A percentile compares a stretch with the other conserved stretches of the same genome.
These are phyloP conservation scores for Brachionus plicatilis DNA, from an alignment of 1,140 invertebrate species.

Conservation along the genomic window DNA sequence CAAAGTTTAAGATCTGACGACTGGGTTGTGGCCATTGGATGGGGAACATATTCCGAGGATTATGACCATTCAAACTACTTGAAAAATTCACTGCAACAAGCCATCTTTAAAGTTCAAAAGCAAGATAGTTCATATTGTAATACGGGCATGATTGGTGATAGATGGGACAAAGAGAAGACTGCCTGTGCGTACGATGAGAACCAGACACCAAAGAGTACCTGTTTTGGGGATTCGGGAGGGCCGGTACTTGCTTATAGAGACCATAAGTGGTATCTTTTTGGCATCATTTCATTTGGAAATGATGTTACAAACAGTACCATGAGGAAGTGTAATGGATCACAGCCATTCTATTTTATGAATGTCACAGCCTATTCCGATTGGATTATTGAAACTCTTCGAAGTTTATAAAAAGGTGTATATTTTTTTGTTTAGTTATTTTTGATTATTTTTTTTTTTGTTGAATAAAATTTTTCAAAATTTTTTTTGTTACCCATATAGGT, in stretches of 20 bases:
- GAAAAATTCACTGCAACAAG: slow-evolving; percentile 20
- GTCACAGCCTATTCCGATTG: slow-evolving; percentile 19
- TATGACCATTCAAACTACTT: background rate
- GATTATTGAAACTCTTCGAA: background rate
- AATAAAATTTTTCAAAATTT: background rate
- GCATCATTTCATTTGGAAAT: slow-evolving; percentile 36
- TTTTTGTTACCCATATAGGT: background rate
- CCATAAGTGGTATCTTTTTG: background rate
- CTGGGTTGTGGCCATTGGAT: slow-evolving; percentile 25
- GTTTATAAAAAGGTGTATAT: slow-evolving; percentile 3
- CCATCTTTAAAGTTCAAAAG: slow-evolving; percentile 12
- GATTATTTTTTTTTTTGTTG: background rate
- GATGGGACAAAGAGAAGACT: slow-evolving; percentile 9
- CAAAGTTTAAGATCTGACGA: background rate
- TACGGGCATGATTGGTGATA: background rate
- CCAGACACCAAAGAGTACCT: background rate
- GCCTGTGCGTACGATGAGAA: slow-evolving; percentile 1
- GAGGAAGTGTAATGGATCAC: background rate
- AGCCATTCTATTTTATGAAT: slow-evolving; percentile 34
- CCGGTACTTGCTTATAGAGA: background rate
- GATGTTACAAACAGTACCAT: background rate
- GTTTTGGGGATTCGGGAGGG: slow-evolving; percentile 36
- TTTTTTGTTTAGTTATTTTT: background rate
- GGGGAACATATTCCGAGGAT: slow-evolving; percentile 33
- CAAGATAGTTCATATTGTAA: background rate